Base-by-base conservation (phyloP, 2,888 invertebrate species). In the Megastigmus dorsalis region DNA sequence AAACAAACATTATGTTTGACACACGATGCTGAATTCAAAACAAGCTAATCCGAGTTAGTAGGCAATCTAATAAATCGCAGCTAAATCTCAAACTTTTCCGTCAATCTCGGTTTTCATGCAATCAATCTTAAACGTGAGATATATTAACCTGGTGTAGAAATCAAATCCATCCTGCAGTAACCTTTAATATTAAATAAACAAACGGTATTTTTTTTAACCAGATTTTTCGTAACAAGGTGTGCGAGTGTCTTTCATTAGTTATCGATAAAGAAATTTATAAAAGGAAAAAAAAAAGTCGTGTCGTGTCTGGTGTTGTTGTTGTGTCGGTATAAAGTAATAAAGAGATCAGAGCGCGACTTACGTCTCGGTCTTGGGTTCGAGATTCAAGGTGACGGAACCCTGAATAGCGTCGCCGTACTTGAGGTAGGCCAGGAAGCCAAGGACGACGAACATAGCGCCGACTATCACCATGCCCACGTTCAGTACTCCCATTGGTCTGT, bases 391-490 rank as follows among this genome's bases (percentile, higher is more conserved):
- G 36, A 98, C 92, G 84, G 96, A 97, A 69, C 96, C 96, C 75
- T 91, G 86, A 1, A 97, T 93, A 0, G 89, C 89, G 6, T 95
- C 93, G 0, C 98, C 98, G 90, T 94, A 98, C 84, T 95, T 93
- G 74, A 97, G 90, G 87, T 97, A 98, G 3, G 97, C 95, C 67
- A 96, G 91, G 87, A 95, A 95, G 36, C 98, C 98, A 76, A 96
- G 92, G 1, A 92, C 89, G 45, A 95, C 91, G 86, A 97, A 96
- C 82, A 97, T 91, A 59, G 90, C 84, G 0, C 93, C 93, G 0
- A 97, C 96, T 13, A 94, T 89, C 2, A 92, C 89, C 95, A 98
- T 97, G 60, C 96, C 96, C 1, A 95, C 92, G 86, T 97, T 97
- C 23, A 98, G 89, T 0, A 97, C 97, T 1, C 98, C 98, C 7